A percentile compares a stretch with the other conserved stretches of the same genome.
Conservation (phyloP, 2,797 vertebrate species). For the Botia kubotai region DNA sequence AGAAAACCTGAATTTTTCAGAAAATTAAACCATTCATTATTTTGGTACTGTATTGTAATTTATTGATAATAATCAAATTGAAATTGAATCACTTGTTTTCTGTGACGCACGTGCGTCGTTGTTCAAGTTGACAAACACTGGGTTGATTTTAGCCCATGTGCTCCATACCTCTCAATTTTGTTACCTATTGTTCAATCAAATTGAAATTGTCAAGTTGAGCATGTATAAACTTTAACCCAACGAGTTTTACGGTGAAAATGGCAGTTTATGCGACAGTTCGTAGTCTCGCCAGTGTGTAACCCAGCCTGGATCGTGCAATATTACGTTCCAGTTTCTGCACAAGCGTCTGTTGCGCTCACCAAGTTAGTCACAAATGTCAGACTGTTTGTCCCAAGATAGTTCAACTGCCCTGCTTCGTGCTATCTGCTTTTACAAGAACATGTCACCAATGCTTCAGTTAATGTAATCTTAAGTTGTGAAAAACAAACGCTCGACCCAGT, state of each 20-base stretch:
- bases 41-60: not conserved
- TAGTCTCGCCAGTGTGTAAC: not conserved
- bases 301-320: not conserved
- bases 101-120: not conserved
- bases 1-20: not conserved
- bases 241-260: not conserved
- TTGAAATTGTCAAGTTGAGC: too few relatives aligned
- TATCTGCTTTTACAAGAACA: slow-evolving; percentile 31
- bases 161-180: not conserved
- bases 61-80: not conserved
- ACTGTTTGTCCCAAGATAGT: not conserved
- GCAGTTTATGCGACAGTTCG: not conserved
- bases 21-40: too few relatives aligned
- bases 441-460: not conserved
- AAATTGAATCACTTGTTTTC: not conserved
- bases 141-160: not conserved
- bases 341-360: not conserved
- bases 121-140: not conserved
- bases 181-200: not conserved
- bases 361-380: slow-evolving; percentile 7
- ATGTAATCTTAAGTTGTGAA: slow-evolving; percentile 32
- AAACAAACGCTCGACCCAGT: slow-evolving; percentile 36
- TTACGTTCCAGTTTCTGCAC: not conserved
- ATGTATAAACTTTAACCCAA: not conserved
- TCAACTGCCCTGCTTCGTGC: not conserved